Evolutionary conservation across 2,113 vertebrate species (phyloP).

Genomic region (Crotalus horridus): DNA sequence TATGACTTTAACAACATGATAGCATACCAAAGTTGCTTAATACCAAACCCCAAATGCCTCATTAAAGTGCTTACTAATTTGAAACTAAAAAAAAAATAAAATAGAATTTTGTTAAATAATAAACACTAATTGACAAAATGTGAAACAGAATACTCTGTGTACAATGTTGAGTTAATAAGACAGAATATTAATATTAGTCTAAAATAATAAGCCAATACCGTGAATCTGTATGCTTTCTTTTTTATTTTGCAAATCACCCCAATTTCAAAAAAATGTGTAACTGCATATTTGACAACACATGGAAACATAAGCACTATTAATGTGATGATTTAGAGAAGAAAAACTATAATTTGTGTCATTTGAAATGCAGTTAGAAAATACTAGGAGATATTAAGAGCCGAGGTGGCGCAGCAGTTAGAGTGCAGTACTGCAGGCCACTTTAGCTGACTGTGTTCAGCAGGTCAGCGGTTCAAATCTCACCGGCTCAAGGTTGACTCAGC

Average conservation of each 20-base stretch:
- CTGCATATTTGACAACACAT: not conserved
- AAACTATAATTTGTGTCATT: conserved; percentile 43
- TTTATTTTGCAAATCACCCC: conserved; percentile 56
- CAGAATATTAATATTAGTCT: conserved; percentile 45
- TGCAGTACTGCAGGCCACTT: too few relatives aligned
- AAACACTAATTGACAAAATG: conserved; percentile 64
- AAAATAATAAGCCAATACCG: conserved; percentile 36
- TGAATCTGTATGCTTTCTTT: conserved; percentile 55
- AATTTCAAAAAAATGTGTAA: conserved; percentile 21
- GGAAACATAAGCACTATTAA: conserved; percentile 31
- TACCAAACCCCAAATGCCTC: conserved; percentile 59
- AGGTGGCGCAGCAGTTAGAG: too few relatives aligned
- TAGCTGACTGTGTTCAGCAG: too few relatives aligned
- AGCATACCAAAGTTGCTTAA: conserved; percentile 51
- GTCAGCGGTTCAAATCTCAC: too few relatives aligned
- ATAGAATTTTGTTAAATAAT: conserved; percentile 63
- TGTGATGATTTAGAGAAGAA: conserved; percentile 47
- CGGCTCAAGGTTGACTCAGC: too few relatives aligned
- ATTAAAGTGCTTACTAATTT: conserved; percentile 61
- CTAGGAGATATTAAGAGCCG: too few relatives aligned
- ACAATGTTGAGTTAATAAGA: conserved; percentile 64
- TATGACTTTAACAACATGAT: conserved; percentile 63
- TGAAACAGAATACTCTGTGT: conserved; percentile 52
- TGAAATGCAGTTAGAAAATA: conserved; percentile 53
- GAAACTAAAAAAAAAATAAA: conserved; percentile 63